Evolutionary conservation across 1,140 invertebrate species (phyloP), one percentile per base, ranked within the genome.

Genomic region (Colletes gigas): DNA sequence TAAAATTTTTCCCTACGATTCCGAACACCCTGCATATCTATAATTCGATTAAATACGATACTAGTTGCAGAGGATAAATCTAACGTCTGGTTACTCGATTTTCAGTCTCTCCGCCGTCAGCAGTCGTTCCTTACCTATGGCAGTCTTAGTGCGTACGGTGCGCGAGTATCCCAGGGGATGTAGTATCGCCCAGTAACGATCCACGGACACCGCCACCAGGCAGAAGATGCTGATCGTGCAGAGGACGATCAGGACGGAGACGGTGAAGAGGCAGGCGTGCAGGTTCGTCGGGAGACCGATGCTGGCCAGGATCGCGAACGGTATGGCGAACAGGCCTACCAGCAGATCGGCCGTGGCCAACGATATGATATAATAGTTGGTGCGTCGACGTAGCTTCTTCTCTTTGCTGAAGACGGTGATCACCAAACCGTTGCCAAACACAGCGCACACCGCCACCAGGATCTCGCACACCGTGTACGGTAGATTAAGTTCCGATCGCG

Each of bases 141-240:
- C 96, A 67, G 96, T 97, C 92, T 96, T 97, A 4, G 97, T 97
- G 39, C 96, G 95, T 74, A 98, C 97, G 89, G 97, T 97, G 78
- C 97, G 95, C 0, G 97, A 97, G 91, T 98, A 98, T 78, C 96
- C 96, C 96, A 98, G 97, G 0, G 98, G 97, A 92, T 97, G 95
- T 0, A 98, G 94, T 80, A 98, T 98, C 15, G 98, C 97, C 97
- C 97, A 98, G 91, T 98, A 98, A 59, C 98, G 95, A 94, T 98
- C 98, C 74, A 98, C 95, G 21, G 97, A 97, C 5, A 98, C 97
- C 4, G 97, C 98, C 1, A 98, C 97, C 86, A 98, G 92, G 90
- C 97, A 97, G 89, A 98, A 97, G 82, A 98, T 98, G 84, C 97
- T 98, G 85, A 98, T 97, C 52, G 98, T 98, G 89, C 98, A 98